Evolutionary conservation across 2,888 invertebrate genomes (phyloP).

Genomic region (Cheilosia urbana): DNA sequence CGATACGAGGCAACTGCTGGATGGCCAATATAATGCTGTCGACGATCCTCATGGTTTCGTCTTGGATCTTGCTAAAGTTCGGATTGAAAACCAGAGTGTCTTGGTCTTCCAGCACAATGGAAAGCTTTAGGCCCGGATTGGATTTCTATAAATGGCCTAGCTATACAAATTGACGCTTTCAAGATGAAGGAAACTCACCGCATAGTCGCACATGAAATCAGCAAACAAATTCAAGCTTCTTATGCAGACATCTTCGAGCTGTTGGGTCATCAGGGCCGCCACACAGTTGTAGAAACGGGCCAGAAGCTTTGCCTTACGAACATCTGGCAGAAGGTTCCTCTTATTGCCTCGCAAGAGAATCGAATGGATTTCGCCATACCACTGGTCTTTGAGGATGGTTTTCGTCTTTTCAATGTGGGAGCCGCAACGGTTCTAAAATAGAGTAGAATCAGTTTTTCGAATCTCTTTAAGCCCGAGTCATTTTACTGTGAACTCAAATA

Average conservation of each 20-base stretch:
- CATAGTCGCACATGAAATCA: conserved; percentile 90
- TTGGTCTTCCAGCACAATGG: conserved; percentile 82
- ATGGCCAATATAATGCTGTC: conserved; percentile 91
- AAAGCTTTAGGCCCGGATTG: conserved; percentile 87
- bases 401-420: conserved; percentile 88
- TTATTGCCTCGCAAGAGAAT: conserved; percentile 86
- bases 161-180: not conserved
- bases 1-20: conserved; percentile 89
- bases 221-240: conserved; percentile 92
- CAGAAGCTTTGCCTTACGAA: conserved; percentile 87
- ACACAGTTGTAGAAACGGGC: conserved; percentile 93
- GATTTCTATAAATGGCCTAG: conserved; percentile 84
- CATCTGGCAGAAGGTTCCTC: conserved; percentile 88
- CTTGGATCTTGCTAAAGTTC: conserved; percentile 89
- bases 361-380: conserved; percentile 82
- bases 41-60: conserved; percentile 88
- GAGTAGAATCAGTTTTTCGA: not conserved
- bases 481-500: conserved; percentile 81
- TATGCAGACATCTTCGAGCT: conserved; percentile 92
- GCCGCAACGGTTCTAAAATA: conserved; percentile 81
- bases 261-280: conserved; percentile 93
- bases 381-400: conserved; percentile 86
- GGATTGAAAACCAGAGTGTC: conserved; percentile 90
- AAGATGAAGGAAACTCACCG: conserved; percentile 85
- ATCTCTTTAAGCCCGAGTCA: not conserved